Percentiles rank a stretch among this genome's conserved stretches.
Conservation (phyloP, 2,888 invertebrate genomes). For the Pogonocherus hispidulus region DNA sequence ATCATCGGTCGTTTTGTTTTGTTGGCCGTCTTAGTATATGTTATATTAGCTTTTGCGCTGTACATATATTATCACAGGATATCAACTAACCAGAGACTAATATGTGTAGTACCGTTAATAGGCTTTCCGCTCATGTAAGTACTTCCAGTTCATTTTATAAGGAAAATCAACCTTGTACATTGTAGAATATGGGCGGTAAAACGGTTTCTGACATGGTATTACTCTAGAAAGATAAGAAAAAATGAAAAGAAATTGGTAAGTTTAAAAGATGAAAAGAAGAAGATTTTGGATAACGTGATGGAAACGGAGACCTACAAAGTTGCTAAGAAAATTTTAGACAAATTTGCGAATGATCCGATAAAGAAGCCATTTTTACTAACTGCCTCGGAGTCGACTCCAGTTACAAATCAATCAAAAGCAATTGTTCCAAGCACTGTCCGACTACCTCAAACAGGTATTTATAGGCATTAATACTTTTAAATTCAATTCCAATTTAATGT, state of each 20-base stretch:
- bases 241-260: constrained; percentile 81
- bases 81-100: constrained; percentile 79
- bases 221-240: constrained; percentile 83
- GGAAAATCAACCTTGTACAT: not conserved
- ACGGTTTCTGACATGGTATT: constrained; percentile 89
- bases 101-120: constrained; percentile 84
- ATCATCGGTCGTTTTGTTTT: constrained; percentile 83
- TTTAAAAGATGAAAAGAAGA: constrained; percentile 86
- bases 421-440: constrained; percentile 32
- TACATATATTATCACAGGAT: constrained; percentile 87
- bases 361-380: constrained; percentile 44
- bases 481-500: not conserved
- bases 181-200: constrained; percentile 71
- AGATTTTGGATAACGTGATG: constrained; percentile 94
- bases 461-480: not conserved
- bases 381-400: constrained; percentile 32
- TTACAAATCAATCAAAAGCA: constrained; percentile 24
- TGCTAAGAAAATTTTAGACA: constrained; percentile 89
- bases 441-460: constrained; percentile 30
- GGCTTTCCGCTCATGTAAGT: constrained; percentile 89
- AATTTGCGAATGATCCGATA: constrained; percentile 81
- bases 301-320: constrained; percentile 98
- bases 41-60: constrained; percentile 81
- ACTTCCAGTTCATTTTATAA: constrained; percentile 6
- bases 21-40: constrained; percentile 75